Evolutionary conservation across 2,113 vertebrate genomes (phyloP).

Genomic region (Phainopepla nitens): DNA sequence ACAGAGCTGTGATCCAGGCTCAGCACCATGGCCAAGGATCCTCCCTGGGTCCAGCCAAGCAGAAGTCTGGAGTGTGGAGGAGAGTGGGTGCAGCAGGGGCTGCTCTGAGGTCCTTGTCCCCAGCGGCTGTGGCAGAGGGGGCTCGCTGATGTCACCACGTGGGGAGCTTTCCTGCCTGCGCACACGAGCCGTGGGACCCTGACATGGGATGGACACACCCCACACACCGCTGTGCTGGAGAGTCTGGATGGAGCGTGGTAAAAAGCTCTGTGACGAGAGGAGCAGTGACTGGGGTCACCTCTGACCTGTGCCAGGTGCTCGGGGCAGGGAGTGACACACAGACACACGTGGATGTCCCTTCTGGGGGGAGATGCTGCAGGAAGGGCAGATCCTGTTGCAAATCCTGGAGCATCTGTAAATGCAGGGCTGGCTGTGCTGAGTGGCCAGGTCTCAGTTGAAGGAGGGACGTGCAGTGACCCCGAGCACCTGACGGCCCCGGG

Average conservation of each 20-base stretch:
- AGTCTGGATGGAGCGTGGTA: fast-evolving
- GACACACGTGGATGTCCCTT: not conserved
- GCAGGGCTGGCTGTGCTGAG: not conserved
- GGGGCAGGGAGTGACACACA: not conserved
- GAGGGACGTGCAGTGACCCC: not conserved
- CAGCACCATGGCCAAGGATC: not conserved
- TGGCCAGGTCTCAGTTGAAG: not conserved
- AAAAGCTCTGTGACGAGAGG: not conserved
- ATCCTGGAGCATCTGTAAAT: not conserved
- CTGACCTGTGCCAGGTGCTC: not conserved
- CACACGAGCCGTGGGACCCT: fast-evolving
- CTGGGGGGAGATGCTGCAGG: not conserved
- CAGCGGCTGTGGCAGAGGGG: fast-evolving
- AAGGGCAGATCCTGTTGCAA: not conserved
- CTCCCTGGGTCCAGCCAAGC: no score
- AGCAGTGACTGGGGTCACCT: not conserved
- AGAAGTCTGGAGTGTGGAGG: not conserved
- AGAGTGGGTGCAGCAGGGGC: not conserved
- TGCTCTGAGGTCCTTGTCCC: not conserved
- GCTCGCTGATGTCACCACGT: fast-evolving
- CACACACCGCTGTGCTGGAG: not conserved
- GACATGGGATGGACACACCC: fast-evolving
- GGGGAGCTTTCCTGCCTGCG: not conserved
- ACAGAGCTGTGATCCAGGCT: not conserved
- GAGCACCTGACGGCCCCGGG: fast-evolving